Base-by-base conservation (phyloP, 2,888 invertebrate species). In the Julus scanicus region DNA sequence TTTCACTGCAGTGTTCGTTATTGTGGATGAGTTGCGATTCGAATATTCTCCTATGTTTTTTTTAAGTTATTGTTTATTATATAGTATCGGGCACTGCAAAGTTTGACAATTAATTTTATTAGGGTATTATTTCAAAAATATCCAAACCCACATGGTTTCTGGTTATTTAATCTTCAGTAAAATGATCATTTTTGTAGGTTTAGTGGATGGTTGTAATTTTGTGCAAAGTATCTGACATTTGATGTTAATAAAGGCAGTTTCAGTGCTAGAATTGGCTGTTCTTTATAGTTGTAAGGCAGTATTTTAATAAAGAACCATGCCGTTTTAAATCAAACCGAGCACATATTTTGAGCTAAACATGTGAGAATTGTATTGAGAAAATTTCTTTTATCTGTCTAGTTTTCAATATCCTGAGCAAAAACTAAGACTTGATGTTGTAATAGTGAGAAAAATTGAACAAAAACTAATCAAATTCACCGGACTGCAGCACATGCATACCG, bases 151-250 rank as follows among this genome's bases (percentile, higher is more conserved):
- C 37, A 80, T 80, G 37, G 13, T 80, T 9, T 13, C 53, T 13
- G 17, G 13, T 53, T 53, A 29, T 29, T 80, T 80, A 15, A 80
- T 37, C 29, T 15, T 20, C 29, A 37, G 11, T 80, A 37, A 2
- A 37, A 37, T 37, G 29, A 37, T 37, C 80, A 80, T 80, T 80
- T 80, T 80, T 80, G 37, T 80, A 80, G 29, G 37, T 80, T 80
- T 80, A 71, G 71, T 71, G 15, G 80, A 80, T 80, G 37, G 80
- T 80, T 80, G 37, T 80, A 80, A 80, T 80, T 37, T 80, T 80
- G 80, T 29, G 29, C 37, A 37, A 37, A 13, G 9, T 15, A 20
- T 80, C 37, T 80, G 80, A 80, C 80, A 37, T 80, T 71, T n/a
- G 2, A 29, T 71, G 20, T 71, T 71, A 80, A 80, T 37, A 80